These are phyloP conservation scores for Anguilla japonica DNA, from an alignment of 2,113 vertebrate species.

Conservation along the genomic window DNA sequence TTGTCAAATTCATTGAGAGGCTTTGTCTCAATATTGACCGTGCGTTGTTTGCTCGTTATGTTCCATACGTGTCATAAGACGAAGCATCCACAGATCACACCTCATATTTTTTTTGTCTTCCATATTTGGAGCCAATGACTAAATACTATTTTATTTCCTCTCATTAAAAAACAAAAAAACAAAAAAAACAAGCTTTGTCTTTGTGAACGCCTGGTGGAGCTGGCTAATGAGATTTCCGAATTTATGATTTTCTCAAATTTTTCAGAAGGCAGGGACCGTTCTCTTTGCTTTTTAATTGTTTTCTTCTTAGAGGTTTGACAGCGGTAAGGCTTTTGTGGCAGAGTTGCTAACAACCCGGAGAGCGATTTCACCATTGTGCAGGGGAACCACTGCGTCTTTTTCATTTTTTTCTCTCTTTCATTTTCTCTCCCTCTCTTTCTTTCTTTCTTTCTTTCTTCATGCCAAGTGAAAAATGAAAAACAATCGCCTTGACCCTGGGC, in stretches of 20 bases:
- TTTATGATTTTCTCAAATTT: slow-evolving; percentile 40
- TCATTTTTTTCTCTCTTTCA: neutral
- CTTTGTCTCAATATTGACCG: slow-evolving; percentile 55
- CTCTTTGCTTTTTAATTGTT: slow-evolving; percentile 31
- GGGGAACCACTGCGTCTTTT: neutral
- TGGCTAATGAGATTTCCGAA: slow-evolving; percentile 58
- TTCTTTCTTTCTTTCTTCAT: slow-evolving; percentile 34
- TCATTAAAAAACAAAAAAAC: neutral
- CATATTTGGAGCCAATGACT: neutral
- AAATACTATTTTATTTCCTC: neutral
- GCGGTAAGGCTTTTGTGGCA: neutral
- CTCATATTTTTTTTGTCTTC: neutral
- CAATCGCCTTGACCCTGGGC: slow-evolving; percentile 75
- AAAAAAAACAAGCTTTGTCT: neutral
- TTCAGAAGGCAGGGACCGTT: slow-evolving; percentile 46
- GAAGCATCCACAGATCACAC: slow-evolving; percentile 29
- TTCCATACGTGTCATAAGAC: slow-evolving; percentile 53
- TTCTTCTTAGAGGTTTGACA: slow-evolving; percentile 30
- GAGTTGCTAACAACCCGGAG: slow-evolving; percentile 3
- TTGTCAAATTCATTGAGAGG: neutral
- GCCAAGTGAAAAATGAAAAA: slow-evolving; percentile 66
- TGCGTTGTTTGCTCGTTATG: slow-evolving; percentile 60
- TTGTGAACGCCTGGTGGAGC: slow-evolving; percentile 22
- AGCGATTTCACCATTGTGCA: slow-evolving; percentile 6
- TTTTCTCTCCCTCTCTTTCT: neutral